Conservation (phyloP, 1,140 invertebrate species). For the Eufriesea mexicana region DNA sequence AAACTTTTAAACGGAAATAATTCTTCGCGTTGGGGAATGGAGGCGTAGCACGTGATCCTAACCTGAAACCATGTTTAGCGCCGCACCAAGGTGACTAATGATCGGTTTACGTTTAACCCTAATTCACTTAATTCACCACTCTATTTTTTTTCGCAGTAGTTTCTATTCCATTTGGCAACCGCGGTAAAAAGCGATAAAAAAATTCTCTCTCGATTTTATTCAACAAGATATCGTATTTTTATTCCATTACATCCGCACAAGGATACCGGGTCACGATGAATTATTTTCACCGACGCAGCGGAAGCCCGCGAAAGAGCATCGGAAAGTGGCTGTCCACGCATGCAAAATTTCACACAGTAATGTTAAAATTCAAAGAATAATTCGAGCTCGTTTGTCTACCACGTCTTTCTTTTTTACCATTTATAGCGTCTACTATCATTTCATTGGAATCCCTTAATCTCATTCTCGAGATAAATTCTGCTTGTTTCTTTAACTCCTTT, state of each 20-base stretch:
- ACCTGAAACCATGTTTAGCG: neutral
- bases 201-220: neutral
- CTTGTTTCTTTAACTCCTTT: too few relatives aligned
- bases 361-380: neutral
- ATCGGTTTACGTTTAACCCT: neutral
- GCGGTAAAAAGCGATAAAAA: neutral
- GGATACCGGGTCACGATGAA: neutral
- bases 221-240: slow-evolving; percentile 10
- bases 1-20: slow-evolving; percentile 2
- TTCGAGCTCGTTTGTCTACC: neutral
- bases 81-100: neutral
- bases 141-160: neutral
- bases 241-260: neutral
- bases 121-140: neutral
- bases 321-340: neutral
- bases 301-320: slow-evolving; percentile 9
- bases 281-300: slow-evolving; percentile 9
- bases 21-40: neutral
- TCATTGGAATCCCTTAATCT: neutral
- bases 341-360: neutral
- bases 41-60: neutral
- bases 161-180: neutral
- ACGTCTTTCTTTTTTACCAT: too few relatives aligned
- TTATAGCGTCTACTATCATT: neutral
- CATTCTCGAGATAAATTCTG: too few relatives aligned